Conservation (phyloP, 2,113 vertebrate species). For the Zootoca vivipara region DNA sequence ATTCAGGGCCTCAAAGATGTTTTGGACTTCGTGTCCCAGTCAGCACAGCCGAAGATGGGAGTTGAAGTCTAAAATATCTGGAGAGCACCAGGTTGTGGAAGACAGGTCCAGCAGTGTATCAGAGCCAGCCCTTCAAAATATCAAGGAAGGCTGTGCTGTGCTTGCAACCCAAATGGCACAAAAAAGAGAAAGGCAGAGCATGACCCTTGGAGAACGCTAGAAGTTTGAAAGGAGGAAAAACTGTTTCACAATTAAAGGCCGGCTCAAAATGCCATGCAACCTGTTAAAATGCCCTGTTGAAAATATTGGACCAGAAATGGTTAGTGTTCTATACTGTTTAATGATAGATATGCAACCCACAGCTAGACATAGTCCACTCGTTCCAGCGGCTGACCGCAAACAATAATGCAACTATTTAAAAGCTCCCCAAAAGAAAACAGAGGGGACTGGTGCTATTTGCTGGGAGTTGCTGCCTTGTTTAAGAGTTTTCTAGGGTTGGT, state of each 20-base stretch:
- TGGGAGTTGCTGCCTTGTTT: constrained; percentile 47
- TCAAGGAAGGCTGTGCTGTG: not conserved
- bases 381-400: constrained; percentile 43
- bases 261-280: not conserved
- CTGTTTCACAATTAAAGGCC: not conserved
- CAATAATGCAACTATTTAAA: constrained; percentile 32
- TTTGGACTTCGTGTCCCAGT: no score
- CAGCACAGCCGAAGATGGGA: no score
- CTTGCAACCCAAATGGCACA: not conserved
- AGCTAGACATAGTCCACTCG: constrained; percentile 30
- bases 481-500: constrained; percentile 45
- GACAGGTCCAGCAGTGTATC: not conserved
- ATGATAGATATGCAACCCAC: not conserved
- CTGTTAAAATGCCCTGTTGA: constrained; percentile 35
- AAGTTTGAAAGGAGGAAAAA: constrained; percentile 33
- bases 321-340: constrained; percentile 36
- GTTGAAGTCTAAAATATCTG: no score
- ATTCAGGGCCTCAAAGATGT: no score
- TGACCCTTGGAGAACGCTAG: not conserved
- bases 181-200: not conserved
- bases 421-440: not conserved
- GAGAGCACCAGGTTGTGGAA: no score
- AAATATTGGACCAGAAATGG: constrained; percentile 45
- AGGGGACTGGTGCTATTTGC: constrained; percentile 24
- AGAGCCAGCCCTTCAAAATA: not conserved